Evolutionary conservation across 2,113 vertebrate genomes (phyloP).

Genomic region (Passer montanus): DNA sequence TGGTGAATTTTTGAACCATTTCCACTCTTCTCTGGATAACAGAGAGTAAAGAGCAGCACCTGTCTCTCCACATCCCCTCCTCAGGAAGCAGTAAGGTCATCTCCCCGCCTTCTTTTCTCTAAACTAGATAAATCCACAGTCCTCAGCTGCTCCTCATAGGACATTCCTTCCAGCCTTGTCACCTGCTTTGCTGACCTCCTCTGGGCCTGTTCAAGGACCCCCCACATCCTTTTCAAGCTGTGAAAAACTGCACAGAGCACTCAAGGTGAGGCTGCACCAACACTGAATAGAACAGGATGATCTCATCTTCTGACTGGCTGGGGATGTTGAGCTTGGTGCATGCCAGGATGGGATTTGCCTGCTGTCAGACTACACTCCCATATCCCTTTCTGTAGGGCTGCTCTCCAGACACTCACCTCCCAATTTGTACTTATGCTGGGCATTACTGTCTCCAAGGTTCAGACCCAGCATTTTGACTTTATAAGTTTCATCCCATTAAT

Average conservation of each 20-base stretch:
- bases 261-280: not conserved
- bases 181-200: not conserved
- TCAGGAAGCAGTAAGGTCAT: not conserved
- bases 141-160: not conserved
- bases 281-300: not conserved
- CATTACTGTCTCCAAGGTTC: not conserved
- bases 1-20: not conserved
- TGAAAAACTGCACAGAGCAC: not conserved
- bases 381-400: not conserved
- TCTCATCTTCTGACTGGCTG: not conserved
- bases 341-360: not conserved
- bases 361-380: not conserved
- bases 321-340: not conserved
- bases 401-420: not conserved
- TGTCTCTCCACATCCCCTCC: not conserved
- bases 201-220: not conserved
- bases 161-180: not conserved
- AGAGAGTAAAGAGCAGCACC: not conserved
- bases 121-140: not conserved
- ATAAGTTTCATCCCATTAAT: not conserved
- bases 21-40: not conserved
- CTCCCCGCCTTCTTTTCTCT: not conserved
- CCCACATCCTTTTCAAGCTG: not conserved
- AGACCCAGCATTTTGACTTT: not conserved
- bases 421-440: rapidly evolving